Percentiles rank a stretch among this genome's conserved stretches.
Conservation (phyloP, 2,797 vertebrate species). For the Ceyx erithaca region DNA sequence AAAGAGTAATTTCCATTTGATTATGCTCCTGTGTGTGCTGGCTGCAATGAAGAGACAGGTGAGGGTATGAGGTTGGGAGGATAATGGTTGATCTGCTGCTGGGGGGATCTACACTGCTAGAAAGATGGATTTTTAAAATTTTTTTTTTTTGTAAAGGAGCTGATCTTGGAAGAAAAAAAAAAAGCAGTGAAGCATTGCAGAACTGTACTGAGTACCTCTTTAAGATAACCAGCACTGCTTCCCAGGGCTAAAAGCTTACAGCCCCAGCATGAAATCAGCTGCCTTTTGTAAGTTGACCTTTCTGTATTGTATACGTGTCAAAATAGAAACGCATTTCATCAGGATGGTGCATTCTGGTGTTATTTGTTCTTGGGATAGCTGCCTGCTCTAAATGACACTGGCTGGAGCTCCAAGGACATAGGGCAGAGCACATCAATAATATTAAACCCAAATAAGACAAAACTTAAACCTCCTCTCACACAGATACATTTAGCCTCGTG, state of each 20-base stretch:
- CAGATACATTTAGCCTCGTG: background rate
- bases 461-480: background rate
- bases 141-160: background rate
- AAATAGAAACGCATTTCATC: background rate
- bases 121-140: background rate
- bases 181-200: background rate
- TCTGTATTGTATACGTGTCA: background rate
- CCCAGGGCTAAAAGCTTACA: background rate
- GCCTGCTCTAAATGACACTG: background rate
- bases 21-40: background rate
- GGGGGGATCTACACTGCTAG: background rate
- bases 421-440: background rate
- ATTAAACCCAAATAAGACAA: too few relatives aligned
- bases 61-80: background rate
- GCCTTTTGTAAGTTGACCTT: background rate
- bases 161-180: background rate
- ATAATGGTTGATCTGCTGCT: background rate
- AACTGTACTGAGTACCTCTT: background rate
- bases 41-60: background rate
- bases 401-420: background rate
- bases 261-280: background rate
- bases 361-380: background rate
- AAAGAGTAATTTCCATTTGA: background rate
- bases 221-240: background rate
- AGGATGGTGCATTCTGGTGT: background rate